Evolutionary conservation across 35 echinoderm and acorn worm genomes (phyloP), one percentile per base, ranked within the genome.

Genomic region (Lytechinus pictus): DNA sequence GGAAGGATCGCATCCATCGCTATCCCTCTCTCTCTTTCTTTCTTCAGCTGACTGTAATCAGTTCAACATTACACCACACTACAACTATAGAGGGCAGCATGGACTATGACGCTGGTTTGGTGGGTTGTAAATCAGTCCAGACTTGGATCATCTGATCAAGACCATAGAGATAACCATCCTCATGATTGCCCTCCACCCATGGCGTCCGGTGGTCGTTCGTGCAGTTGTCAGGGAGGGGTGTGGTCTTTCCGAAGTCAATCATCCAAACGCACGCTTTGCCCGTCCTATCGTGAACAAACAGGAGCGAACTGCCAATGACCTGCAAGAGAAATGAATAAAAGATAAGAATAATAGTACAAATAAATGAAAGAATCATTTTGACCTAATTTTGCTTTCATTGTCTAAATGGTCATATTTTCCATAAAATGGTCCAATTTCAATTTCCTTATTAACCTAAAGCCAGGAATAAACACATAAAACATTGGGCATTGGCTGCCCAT

Each of bases 221-320:
- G 89, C 89, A 52, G 10, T 53, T 14, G 27, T 92, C 94, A 0
- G 96, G 96, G 56, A 99, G 96, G 10, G 96, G 95, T 27, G 96
- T 98, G 53, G 97, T 99, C 79, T 99, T 99, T 88, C 98, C 98
- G 86, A 99, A 99, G 72, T 99, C 98, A 66, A 98, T 99, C 96
- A 99, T 99, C 98, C 98, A 99, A 24, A 99, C 95, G 11, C 95
- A 94, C 44, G 98, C 97, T 54, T 97, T 97, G 24, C 98, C 98
- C 9, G 95, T 97, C 66, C 96, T 97, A 93, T 99, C 98, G 87
- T 99, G 98, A 24, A 99, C 97, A 87, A 99, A 99, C 6, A 99
- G 94, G 27, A 98, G 86, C 53, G 98, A 99, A 89, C 97, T 98
- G 5, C 97, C 98, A 52, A 99, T 98, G 11, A 99, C 98, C 98